Evolutionary conservation across 2,113 vertebrate genomes (phyloP).

Genomic region (Brachyhypopomus occidentalis): DNA sequence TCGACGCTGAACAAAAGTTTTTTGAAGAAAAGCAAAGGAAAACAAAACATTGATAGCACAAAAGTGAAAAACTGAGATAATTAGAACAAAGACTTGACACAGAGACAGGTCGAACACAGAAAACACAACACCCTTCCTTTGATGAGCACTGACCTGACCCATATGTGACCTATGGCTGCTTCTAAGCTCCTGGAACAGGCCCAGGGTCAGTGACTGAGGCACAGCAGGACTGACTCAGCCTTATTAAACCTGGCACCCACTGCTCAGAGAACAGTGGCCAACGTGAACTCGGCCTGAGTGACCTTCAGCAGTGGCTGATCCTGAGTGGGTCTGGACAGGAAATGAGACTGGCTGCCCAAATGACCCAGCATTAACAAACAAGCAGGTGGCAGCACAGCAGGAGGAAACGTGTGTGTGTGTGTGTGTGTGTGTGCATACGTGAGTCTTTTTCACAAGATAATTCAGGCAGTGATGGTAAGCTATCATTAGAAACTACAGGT

Average conservation of each 20-base stretch:
- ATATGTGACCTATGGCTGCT: neutral
- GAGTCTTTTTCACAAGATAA: no score
- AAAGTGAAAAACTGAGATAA: neutral
- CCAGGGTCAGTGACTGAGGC: conserved; percentile 5
- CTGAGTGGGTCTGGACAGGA: conserved; percentile 42
- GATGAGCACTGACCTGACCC: neutral
- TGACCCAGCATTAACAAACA: conserved; percentile 47
- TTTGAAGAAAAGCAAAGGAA: neutral
- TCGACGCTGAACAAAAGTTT: neutral
- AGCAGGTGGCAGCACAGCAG: conserved; percentile 56
- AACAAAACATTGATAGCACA: neutral
- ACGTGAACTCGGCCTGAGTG: conserved; percentile 37
- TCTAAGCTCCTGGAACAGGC: conserved; percentile 1
- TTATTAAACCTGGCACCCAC: conserved; percentile 12
- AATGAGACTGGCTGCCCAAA: conserved; percentile 44
- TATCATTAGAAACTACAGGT: conserved; percentile 22
- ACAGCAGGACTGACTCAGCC: conserved; percentile 30
- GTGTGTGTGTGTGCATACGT: neutral
- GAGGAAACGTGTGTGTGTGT: conserved; percentile 18
- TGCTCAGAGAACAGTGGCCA: conserved; percentile 29
- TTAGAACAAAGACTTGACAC: neutral
- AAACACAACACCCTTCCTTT: neutral
- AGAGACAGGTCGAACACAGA: neutral
- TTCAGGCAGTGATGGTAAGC: neutral
- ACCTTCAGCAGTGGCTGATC: conserved; percentile 45